Base-by-base conservation (phyloP, 2,797 vertebrate species). In the Trachops cirrhosus region DNA sequence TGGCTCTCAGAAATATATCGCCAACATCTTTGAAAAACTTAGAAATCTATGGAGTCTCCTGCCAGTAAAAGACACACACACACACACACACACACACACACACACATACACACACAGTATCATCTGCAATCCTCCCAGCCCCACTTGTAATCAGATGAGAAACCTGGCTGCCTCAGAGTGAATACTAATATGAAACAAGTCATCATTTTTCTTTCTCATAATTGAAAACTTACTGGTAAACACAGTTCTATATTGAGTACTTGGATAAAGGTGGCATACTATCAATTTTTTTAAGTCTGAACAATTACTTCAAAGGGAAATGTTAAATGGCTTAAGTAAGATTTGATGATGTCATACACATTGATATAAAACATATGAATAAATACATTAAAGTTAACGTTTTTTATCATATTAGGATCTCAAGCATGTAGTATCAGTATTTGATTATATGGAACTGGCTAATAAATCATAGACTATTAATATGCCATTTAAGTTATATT, bases 211-310 rank as follows among this genome's bases (percentile, higher is more conserved):
- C 29, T 86, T 77, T 18, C 26, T 68, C 22, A 71, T 19, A 89
- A 78, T 44, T 73, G n/a, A 96, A 94, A 93, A 89, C 7, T 68
- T 82, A 54, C 48, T 54, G 79, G 24, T 85, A 62, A 89, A 62
- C 26, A 84, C 22, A 91, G 48, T 37, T 88, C 92, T 32, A 52
- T 88, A 86, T 24, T 4, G 64, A 82, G 39, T 48, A 88, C 21
- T 82, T 92, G 32, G 24, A 50, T 46, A 46, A 79, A 93, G n/a
- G 44, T 73, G 18, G 9, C 16, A 85, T 93, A 68, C 19, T 73
- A 34, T 77, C 37, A 75, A 26, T 57, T 39, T 70, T 77, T 70
- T 14, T 15, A 85, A 95, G 37, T 54, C 12, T 88, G 9, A 18
- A 62, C 6, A 90, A 50, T 92, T 57, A 70, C 6, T 54, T 88